A percentile compares a stretch with the other conserved stretches of the same genome.
These are phyloP conservation scores for Hystrix brachyura DNA, from an alignment of 2,113 vertebrate species.

Conservation along the genomic window DNA sequence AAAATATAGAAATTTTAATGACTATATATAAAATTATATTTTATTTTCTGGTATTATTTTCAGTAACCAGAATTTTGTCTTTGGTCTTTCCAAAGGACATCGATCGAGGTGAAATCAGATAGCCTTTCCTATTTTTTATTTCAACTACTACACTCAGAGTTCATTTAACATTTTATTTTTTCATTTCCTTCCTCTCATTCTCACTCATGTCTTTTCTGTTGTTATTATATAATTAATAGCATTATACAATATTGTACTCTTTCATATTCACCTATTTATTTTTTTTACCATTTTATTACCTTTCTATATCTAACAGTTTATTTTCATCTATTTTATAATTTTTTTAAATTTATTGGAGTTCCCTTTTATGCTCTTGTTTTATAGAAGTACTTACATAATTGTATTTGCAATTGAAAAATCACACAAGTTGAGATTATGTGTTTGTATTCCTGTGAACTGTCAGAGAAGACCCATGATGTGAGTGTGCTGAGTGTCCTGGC, in stretches of 20 bases:
- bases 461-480: background rate
- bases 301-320: background rate
- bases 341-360: background rate
- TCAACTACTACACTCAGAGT: background rate
- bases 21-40: background rate
- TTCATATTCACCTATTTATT: background rate
- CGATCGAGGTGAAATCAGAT: background rate
- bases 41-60: background rate
- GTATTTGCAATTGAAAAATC: background rate
- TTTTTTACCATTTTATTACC: background rate
- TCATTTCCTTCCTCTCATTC: background rate
- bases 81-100: background rate
- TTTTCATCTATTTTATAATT: background rate
- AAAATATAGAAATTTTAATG: background rate
- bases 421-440: background rate
- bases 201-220: background rate
- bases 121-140: background rate
- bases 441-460: background rate
- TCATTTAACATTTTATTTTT: background rate
- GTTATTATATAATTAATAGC: background rate
- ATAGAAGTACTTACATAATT: background rate
- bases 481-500: accelerated
- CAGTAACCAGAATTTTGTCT: background rate
- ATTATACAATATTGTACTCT: background rate
- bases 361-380: background rate